Evolutionary conservation across 2,888 invertebrate species (phyloP).

Genomic region (Chymomyza procnemis): DNA sequence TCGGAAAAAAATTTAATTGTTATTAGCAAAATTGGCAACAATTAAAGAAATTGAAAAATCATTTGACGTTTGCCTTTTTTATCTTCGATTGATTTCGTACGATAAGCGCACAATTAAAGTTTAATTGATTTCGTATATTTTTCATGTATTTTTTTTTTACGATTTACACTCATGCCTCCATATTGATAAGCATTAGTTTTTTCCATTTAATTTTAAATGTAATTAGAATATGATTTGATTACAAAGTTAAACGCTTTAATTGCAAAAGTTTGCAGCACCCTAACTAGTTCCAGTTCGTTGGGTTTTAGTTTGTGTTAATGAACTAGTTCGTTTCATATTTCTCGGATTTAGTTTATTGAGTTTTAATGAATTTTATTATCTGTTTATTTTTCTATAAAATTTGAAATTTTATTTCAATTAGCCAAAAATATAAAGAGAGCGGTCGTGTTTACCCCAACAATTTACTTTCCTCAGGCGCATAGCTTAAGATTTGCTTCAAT

Average conservation of each 20-base stretch:
- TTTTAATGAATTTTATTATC: too few relatives aligned
- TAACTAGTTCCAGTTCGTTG: too few relatives aligned
- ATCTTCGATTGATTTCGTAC: neutral
- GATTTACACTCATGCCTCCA: neutral
- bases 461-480: too few relatives aligned
- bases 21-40: neutral
- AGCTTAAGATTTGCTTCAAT: too few relatives aligned
- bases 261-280: neutral
- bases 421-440: too few relatives aligned
- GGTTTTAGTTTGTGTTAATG: too few relatives aligned
- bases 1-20: constrained; percentile 4
- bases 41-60: neutral
- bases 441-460: too few relatives aligned
- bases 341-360: too few relatives aligned
- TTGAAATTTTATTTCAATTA: too few relatives aligned
- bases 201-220: neutral
- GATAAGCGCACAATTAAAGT: neutral
- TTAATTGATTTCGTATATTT: neutral
- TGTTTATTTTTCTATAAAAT: too few relatives aligned
- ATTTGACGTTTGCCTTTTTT: neutral
- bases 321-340: too few relatives aligned
- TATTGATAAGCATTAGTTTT: neutral
- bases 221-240: constrained; percentile 1
- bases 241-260: neutral
- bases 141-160: neutral